Base-by-base conservation (phyloP, 2,113 vertebrate species). In the Brachypteracias leptosomus region DNA sequence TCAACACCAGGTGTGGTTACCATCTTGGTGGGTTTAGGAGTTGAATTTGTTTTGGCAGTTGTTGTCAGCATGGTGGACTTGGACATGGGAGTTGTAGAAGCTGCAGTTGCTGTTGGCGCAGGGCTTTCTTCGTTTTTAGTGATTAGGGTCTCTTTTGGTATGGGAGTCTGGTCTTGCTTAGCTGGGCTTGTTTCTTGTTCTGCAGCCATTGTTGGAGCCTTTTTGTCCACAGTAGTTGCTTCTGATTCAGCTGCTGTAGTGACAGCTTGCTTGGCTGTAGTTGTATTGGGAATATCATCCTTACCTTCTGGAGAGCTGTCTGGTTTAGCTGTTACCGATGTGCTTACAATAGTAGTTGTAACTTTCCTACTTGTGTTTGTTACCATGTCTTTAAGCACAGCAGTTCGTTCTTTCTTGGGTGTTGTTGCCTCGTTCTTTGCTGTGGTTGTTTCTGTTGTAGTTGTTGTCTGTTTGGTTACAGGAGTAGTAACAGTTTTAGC, bases 361-460 rank as follows among this genome's bases (percentile, higher is more conserved):
- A 83, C 80, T 83, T 79, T 76, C 33, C n/a, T 36, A 33, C 33
- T n/a, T 40, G 59, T 29, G 49, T 79, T 14, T n/a, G 55, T 68
- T 22, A 89, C 33, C 47, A 94, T 57, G 13, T 96, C 91, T 71
- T 91, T 86, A 51, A 94, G 91, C 10, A 87, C 14, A 44, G 94
- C 88, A 26, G 42, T 93, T 84, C 58, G 91, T 8, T 85, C 86
- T 54, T 81, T 95, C 77, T 87, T 89, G 26, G 54, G 29, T 54
- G 84, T 42, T 24, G 84, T 79, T 33, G 20, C 13, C 22, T 83
- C 94, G 54, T 89, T 51, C 17, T 1, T 85, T 29, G 28, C 10
- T 0, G 33, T 75, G 8, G 67, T 72, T 18, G 58, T 66, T 57
- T 90, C 78, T 42, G 5, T 28, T 42, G 24, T 33, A 42, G n/a